A percentile compares a stretch with the other conserved stretches of the same genome.
phyloP scores from a whole-genome alignment of 2,888 invertebrate genomes.

The Scaeva pyrastri region DNA sequence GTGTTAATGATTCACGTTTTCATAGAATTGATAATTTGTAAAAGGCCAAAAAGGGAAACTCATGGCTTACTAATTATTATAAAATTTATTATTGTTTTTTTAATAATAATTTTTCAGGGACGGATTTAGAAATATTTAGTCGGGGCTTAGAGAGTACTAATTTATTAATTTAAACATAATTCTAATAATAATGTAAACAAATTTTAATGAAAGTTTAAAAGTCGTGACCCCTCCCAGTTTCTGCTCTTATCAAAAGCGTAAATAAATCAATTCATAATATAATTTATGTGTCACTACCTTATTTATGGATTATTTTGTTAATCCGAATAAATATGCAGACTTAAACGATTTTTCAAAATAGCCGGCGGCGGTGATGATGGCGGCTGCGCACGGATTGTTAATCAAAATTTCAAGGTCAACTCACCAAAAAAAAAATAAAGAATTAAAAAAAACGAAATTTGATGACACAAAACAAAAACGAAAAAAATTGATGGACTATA shows the following conservation, averaged over 20 bases:
- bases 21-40: background rate
- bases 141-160: too few species aligned
- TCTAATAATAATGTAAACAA: too few species aligned
- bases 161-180: too few species aligned
- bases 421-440: background rate
- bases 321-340: conserved; percentile 1
- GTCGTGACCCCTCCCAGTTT: too few species aligned
- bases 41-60: background rate
- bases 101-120: background rate
- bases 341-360: background rate
- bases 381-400: background rate
- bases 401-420: conserved; percentile 10
- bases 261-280: conserved; percentile 5
- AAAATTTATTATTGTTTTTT: background rate
- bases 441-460: background rate
- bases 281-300: background rate
- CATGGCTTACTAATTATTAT: background rate
- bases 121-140: background rate
- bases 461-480: background rate
- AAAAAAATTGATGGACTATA: background rate
- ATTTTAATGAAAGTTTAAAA: too few species aligned
- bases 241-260: too few species aligned
- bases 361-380: too few species aligned
- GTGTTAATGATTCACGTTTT: background rate
- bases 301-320: conserved; percentile 7